Conservation (phyloP, 2,888 invertebrate genomes). For the Drosophila acutilabella region DNA sequence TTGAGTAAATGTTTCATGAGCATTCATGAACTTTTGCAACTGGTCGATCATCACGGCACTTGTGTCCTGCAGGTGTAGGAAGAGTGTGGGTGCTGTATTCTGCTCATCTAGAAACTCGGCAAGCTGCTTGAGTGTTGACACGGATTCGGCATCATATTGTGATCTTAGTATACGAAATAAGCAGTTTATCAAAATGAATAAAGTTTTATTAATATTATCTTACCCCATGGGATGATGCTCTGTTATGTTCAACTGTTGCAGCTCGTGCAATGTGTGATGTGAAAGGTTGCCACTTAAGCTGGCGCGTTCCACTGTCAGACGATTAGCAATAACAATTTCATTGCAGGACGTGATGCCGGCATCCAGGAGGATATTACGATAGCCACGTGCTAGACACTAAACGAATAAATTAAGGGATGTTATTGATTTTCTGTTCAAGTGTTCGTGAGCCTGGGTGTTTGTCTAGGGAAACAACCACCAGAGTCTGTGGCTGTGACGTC, state of each 20-base stretch:
- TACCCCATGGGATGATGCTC: constrained; percentile 85
- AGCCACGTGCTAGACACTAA: constrained; percentile 83
- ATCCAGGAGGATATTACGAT: constrained; percentile 84
- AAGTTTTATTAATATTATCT: constrained; percentile 8
- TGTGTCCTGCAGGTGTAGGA: constrained; percentile 82
- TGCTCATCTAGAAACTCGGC: constrained; percentile 79
- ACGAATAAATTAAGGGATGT: constrained; percentile 36
- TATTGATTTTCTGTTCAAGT: constrained; percentile 64
- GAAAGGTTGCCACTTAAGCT: constrained; percentile 76
- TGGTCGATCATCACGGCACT: constrained; percentile 82
- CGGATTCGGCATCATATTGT: constrained; percentile 83
- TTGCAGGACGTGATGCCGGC: constrained; percentile 83
- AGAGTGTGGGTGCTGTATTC: constrained; percentile 79
- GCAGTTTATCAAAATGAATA: neutral
- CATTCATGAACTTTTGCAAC: constrained; percentile 76
- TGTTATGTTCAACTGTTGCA: constrained; percentile 83
- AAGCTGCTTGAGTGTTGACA: constrained; percentile 81
- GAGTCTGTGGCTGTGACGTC: constrained; percentile 36
- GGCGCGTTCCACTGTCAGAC: constrained; percentile 81
- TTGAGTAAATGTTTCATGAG: constrained; percentile 77
- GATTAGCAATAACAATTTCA: constrained; percentile 83
- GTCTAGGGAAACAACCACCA: constrained; percentile 44
- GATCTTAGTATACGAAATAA: constrained; percentile 61
- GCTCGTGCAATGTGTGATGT: constrained; percentile 75
- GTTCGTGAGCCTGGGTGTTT: neutral